Evolutionary conservation across 53 echinoderm and acorn worm genomes (phyloP), one percentile per base, ranked within the genome.

Genomic region (Echinarachnius parma): DNA sequence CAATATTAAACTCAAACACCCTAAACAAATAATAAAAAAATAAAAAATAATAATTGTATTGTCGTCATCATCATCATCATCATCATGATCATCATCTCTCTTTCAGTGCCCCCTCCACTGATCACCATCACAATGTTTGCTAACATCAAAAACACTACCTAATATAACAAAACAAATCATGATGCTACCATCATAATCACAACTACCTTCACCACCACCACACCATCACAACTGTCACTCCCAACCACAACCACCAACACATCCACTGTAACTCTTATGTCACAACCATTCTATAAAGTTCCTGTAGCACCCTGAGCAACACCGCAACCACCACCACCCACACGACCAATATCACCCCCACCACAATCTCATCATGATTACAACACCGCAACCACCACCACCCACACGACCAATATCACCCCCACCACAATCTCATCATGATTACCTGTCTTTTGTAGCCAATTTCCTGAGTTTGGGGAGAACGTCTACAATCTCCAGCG

Each of bases 381-480:
- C 31, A 59, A 9, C 0, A 59, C 25, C 14, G 32, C 0, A 14
- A 59, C 15, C 11, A 3, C n/a, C 13, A 30, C 31, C 28, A 59
- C 32, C 5, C 15, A 15, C 3, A 59, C 32, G 9, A 59, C 15
- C 59, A 1, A 16, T 49, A 49, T 4, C 4, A 49, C 49, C 49
- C 18, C 10, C 19, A 49, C 49, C 10, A 19, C 49, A 21, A 49
- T 49, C 7, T n/a, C 10, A 4, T 28, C 16, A 15, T 65, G 9
- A 45, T 81, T 77, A 98, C 98, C 98, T 91, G 78, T 98, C 98
- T 67, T 86, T 91, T 24, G 82, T 82, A 19, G 91, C 86, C 2
- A 98, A 78, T 53, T 88, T 98, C 53, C 85, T 86, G 15, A 98
- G 34, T 46, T 66, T 88, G 7, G 87, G 88, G 18, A 98, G 58